Conservation (phyloP, 2,113 vertebrate genomes). For the Sturnus vulgaris region DNA sequence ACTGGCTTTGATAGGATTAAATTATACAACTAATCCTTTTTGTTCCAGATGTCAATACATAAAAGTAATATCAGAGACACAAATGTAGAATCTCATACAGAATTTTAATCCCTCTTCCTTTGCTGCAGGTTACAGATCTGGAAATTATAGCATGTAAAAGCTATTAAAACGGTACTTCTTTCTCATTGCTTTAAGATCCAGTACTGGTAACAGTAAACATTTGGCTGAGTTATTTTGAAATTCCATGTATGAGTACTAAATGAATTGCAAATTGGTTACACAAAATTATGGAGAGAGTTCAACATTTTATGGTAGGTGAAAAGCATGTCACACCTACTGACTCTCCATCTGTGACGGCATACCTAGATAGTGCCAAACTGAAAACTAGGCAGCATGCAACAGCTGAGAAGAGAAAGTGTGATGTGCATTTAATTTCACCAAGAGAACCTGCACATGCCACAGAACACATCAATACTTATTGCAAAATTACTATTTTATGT, state of each 20-base stretch:
- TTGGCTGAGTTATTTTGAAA: conserved; percentile 13
- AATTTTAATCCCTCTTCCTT: not conserved
- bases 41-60: conserved; percentile 26
- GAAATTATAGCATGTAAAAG: not conserved
- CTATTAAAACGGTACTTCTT: not conserved
- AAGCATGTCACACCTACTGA: not conserved
- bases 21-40: conserved; percentile 36
- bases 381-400: not conserved
- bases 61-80: conserved; percentile 11
- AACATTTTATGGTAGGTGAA: not conserved
- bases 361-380: not conserved
- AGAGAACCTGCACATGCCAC: not conserved
- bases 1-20: conserved; percentile 29
- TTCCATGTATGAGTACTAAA: not conserved
- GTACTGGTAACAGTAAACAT: not conserved
- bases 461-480: not conserved
- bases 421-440: not conserved
- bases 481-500: not conserved
- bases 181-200: not conserved
- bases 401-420: not conserved
- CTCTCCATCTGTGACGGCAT: not conserved
- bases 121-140: not conserved
- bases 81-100: not conserved
- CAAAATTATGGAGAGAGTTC: not conserved
- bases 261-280: not conserved